Percentiles rank a stretch among this genome's conserved stretches.
These are phyloP conservation scores for Flexamia atlantica DNA, from an alignment of 2,888 invertebrate genomes.

Conservation along the genomic window DNA sequence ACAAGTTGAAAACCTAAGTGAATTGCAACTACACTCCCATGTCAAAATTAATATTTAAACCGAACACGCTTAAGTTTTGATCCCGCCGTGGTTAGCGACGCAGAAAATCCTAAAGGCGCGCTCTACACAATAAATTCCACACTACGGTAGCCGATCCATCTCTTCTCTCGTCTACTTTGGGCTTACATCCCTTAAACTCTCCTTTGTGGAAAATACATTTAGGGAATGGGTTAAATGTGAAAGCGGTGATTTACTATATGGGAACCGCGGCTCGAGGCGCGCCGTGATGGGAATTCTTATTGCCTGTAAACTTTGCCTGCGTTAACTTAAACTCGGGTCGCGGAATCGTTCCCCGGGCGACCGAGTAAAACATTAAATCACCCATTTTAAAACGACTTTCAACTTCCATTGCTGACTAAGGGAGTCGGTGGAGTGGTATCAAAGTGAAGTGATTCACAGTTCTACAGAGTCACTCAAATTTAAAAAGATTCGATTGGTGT, in stretches of 20 bases:
- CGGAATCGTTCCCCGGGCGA: slow-evolving; percentile 19
- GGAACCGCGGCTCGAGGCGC: background rate
- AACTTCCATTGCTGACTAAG: background rate
- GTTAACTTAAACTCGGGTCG: slow-evolving; percentile 29
- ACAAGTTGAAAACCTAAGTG: too few relatives aligned
- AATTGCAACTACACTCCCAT: too few relatives aligned
- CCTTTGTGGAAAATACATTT: slow-evolving; percentile 33
- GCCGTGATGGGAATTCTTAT: slow-evolving; percentile 38
- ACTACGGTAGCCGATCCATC: too few relatives aligned
- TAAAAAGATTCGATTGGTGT: too few relatives aligned
- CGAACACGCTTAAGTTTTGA: too few relatives aligned
- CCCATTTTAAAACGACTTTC: slow-evolving; percentile 11
- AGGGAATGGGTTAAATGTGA: slow-evolving; percentile 31
- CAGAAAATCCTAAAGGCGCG: too few relatives aligned
- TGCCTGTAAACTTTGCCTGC: slow-evolving; percentile 37
- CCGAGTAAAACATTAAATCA: slow-evolving; percentile 18
- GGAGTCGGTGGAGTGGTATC: background rate
- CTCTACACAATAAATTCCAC: too few relatives aligned
- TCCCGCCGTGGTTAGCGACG: too few relatives aligned
- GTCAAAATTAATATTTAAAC: too few relatives aligned
- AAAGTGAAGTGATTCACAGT: background rate
- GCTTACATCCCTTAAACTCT: slow-evolving; percentile 18
- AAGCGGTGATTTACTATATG: slow-evolving; percentile 33
- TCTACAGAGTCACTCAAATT: too few relatives aligned
- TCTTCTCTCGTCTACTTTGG: too few relatives aligned